Evolutionary conservation across 2,797 vertebrate genomes (phyloP).

Genomic region (Petrocephalus sullivani): DNA sequence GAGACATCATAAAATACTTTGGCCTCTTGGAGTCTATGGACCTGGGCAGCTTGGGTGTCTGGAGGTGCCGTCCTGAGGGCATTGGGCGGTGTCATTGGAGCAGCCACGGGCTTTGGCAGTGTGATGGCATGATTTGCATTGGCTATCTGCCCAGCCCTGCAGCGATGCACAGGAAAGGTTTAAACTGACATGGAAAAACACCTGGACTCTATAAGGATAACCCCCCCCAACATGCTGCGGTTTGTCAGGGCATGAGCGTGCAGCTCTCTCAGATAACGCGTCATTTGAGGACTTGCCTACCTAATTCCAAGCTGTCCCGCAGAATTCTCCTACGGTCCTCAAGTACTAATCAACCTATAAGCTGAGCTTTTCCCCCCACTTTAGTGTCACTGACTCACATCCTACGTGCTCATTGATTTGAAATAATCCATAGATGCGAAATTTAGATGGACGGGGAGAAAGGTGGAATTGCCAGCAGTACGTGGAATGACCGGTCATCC

Average conservation of each 20-base stretch:
- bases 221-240: constrained; percentile 24
- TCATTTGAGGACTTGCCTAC: not conserved
- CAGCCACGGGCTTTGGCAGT: constrained; percentile 53
- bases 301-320: not conserved
- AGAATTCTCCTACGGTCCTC: not conserved
- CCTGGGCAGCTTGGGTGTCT: not conserved
- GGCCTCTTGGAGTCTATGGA: not conserved
- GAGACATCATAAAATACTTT: not conserved
- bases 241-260: not conserved
- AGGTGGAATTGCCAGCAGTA: not conserved
- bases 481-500: not conserved
- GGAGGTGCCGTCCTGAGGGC: not conserved
- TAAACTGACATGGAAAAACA: constrained; percentile 73
- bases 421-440: not conserved
- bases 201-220: constrained; percentile 66
- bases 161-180: constrained; percentile 52
- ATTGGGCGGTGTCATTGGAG: constrained; percentile 12
- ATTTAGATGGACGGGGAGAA: not conserved
- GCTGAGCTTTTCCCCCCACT: not conserved
- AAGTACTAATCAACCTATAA: not conserved
- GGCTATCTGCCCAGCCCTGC: constrained; percentile 59
- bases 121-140: constrained; percentile 63
- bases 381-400: not conserved
- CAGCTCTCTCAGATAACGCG: not conserved
- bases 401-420: not conserved